Percentiles rank a stretch among this genome's conserved stretches.
These are phyloP conservation scores for Eupithecia subfuscata DNA, from an alignment of 2,888 invertebrate genomes.

Conservation along the genomic window DNA sequence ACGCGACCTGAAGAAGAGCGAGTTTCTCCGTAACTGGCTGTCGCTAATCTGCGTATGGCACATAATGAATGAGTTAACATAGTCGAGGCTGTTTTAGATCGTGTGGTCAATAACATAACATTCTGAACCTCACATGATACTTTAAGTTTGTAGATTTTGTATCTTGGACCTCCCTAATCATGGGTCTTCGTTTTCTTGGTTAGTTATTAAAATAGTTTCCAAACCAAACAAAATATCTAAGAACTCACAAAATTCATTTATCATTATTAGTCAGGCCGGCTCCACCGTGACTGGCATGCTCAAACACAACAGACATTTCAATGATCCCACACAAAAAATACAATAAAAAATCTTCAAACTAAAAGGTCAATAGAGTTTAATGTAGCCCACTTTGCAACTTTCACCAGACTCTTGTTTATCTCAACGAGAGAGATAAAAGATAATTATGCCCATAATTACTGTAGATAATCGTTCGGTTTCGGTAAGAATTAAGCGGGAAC, in stretches of 20 bases:
- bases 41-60: too few relatives aligned
- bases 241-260: background rate
- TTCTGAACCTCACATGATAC: too few relatives aligned
- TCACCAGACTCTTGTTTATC: conserved; percentile 56
- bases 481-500: conserved; percentile 27
- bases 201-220: background rate
- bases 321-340: conserved; percentile 42
- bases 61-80: too few relatives aligned
- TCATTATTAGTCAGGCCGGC: conserved; percentile 7
- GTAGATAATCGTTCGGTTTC: conserved; percentile 37
- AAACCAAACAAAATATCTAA: background rate
- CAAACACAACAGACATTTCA: conserved; percentile 21
- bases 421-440: conserved; percentile 49
- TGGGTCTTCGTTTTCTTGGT: background rate
- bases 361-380: conserved; percentile 69
- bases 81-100: too few relatives aligned
- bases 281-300: conserved; percentile 24
- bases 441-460: conserved; percentile 52
- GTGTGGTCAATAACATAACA: too few relatives aligned
- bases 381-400: conserved; percentile 63
- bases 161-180: background rate
- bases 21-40: too few relatives aligned
- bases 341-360: conserved; percentile 49
- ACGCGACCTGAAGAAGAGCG: too few relatives aligned
- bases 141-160: too few relatives aligned